Base-by-base conservation (phyloP, 1,140 invertebrate species). In the Catajapyx aquilonaris region DNA sequence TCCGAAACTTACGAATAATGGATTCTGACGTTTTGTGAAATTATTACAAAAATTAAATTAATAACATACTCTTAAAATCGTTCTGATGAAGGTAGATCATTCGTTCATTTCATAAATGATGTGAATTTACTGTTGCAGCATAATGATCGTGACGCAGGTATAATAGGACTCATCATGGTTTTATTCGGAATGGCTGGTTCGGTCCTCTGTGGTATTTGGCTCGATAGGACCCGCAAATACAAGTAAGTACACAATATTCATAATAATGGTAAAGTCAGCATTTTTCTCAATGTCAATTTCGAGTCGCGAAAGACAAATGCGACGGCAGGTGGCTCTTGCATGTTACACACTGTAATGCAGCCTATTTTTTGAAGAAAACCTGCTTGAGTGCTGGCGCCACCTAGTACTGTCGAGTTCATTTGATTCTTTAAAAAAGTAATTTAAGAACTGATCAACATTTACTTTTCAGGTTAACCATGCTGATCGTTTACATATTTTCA, bases 181-280 rank as follows among this genome's bases (percentile, higher is more conserved):
- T 64, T 91, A 3, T 71, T 79, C 3, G 90, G 90, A 22, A 85
- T 94, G 69, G 41, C 76, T 1, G 88, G 88, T 1, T 88, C 87
- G 0, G 73, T 94, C 9, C 56, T 85, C 1, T 83, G 79, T 47
- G 90, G 90, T 1, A 58, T 87, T 31, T 63, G 86, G 44, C 62
- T 96, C 31, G 90, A 94, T 49, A 79, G 70, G 54, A 83, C 76
- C 1, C 74, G 76, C 41, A 71, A 66, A 50, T 86, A 79, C 60
- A 84, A 85, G 76, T 81, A 54, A 68, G 65, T 60, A n/a, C n/a
- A n/a, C n/a, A 39, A 20, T 18, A n/a, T 17, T 23, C 5, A 28
- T 9, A 10, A 16, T 34, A 17, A 10, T 34, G 15, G n/a, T n/a
- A n/a, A n/a, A n/a, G n/a, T n/a, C n/a, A n/a, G n/a, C n/a, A n/a